Evolutionary conservation across 2,888 invertebrate genomes (phyloP).

Genomic region (Phanerotoma sp.): DNA sequence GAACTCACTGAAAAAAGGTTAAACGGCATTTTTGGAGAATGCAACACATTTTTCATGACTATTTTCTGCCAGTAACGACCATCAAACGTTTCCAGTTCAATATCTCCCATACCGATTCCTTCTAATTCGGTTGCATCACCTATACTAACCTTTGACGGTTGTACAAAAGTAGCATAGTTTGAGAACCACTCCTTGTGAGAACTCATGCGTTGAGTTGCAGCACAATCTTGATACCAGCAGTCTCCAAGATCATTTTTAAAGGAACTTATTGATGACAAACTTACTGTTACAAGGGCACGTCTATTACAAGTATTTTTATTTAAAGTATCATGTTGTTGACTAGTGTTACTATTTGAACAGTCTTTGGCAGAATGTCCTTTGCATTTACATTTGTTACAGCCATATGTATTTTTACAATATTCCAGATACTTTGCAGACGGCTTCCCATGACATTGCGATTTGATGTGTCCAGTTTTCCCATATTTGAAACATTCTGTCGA

Average conservation of each 20-base stretch:
- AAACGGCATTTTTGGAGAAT: constrained; percentile 18
- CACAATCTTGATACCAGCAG: constrained; percentile 10
- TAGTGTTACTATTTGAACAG: constrained; percentile 16
- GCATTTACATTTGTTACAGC: constrained; percentile 30
- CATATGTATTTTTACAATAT: constrained; percentile 32
- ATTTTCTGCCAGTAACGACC: neutral
- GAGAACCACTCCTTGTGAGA: constrained; percentile 12
- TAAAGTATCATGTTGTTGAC: no score
- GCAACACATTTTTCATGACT: neutral
- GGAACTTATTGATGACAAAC: neutral
- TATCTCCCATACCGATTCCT: constrained; percentile 16
- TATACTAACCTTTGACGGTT: constrained; percentile 1
- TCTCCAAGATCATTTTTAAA: neutral
- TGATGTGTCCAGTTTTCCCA: constrained; percentile 24
- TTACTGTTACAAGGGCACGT: neutral
- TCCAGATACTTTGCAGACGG: constrained; percentile 30
- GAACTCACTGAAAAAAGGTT: no score
- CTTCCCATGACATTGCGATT: constrained; percentile 24
- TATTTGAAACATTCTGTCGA: constrained; percentile 24
- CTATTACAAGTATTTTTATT: no score
- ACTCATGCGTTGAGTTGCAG: constrained; percentile 22
- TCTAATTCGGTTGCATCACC: constrained; percentile 19
- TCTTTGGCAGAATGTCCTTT: constrained; percentile 33
- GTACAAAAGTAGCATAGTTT: neutral
- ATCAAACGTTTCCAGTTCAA: constrained; percentile 14